A percentile compares a stretch with the other conserved stretches of the same genome.
phyloP scores from a whole-genome alignment of 1,140 invertebrate species.

The Drosophila novamexicana region DNA sequence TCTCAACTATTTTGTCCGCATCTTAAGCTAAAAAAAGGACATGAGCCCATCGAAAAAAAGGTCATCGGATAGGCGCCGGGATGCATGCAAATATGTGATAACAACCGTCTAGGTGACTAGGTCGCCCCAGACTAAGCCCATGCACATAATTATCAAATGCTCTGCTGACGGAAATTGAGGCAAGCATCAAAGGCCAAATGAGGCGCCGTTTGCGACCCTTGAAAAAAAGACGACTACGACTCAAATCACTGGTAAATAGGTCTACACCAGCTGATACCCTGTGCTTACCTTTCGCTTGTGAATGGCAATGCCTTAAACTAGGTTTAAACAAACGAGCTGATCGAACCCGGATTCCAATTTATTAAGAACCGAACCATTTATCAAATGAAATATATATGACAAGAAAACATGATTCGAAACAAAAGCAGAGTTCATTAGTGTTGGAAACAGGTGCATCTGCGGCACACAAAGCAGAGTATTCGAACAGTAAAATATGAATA shows the following conservation, averaged over 20 bases:
- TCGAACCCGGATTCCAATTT: too few relatives aligned
- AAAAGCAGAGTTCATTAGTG: too few relatives aligned
- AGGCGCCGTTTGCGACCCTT: conserved; percentile 7
- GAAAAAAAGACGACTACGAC: background rate
- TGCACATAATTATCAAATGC: conserved; percentile 63
- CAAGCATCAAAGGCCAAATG: conserved; percentile 44
- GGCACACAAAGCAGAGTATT: too few relatives aligned
- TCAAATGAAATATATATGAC: too few relatives aligned
- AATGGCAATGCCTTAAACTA: too few relatives aligned
- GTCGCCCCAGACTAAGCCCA: background rate
- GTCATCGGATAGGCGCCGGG: conserved; percentile 26
- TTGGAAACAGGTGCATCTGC: too few relatives aligned
- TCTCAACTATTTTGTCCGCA: background rate
- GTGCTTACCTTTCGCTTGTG: background rate
- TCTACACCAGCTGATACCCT: background rate
- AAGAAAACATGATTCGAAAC: too few relatives aligned
- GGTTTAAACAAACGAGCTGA: too few relatives aligned
- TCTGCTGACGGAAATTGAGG: conserved; percentile 63
- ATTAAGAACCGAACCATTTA: too few relatives aligned
- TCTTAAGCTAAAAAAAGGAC: conserved; percentile 18
- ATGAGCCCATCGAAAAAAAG: conserved; percentile 24
- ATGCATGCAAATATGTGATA: conserved; percentile 38
- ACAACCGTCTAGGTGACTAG: conserved; percentile 16
- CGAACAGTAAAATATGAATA: too few relatives aligned
- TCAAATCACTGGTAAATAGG: background rate